These are phyloP conservation scores for Tenualosa ilisha DNA, from an alignment of 2,797 vertebrate genomes.

Conservation along the genomic window DNA sequence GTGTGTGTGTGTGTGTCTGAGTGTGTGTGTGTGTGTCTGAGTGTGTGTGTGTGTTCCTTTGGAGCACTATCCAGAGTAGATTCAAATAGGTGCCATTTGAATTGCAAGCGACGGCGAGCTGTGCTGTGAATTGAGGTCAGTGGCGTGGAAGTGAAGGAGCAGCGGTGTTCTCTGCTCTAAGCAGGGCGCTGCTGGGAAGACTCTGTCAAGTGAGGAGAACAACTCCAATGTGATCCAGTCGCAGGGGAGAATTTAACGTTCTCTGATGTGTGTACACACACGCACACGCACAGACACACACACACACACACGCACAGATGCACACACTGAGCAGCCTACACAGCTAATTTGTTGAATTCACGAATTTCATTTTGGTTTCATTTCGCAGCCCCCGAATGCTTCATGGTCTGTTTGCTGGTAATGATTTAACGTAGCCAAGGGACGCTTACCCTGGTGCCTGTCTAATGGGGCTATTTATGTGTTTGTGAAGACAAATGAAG, in stretches of 20 bases:
- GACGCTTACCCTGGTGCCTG: not conserved
- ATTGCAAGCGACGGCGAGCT: not conserved
- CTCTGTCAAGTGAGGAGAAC: slow-evolving; percentile 1
- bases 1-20: too few relatives aligned
- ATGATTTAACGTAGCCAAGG: not conserved
- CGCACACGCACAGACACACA: not conserved
- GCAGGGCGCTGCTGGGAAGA: not conserved
- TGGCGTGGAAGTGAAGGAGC: not conserved
- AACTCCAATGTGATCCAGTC: not conserved
- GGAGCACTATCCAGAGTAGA: not conserved
- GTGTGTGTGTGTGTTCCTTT: not conserved
- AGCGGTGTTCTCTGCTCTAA: not conserved
- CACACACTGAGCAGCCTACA: not conserved
- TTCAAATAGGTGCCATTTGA: not conserved
- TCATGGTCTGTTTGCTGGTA: slow-evolving; percentile 17
- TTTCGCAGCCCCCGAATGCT: slow-evolving; percentile 15
- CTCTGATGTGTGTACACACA: not conserved
- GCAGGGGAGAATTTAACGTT: not conserved
- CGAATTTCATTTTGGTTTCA: not conserved
- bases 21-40: not conserved
- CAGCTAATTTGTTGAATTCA: slow-evolving; percentile 16
- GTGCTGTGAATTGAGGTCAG: not conserved
- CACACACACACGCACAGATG: not conserved
- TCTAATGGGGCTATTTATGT: slow-evolving; percentile 39
- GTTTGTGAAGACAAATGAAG: not conserved